phyloP scores from a whole-genome alignment of 2,888 invertebrate species.

The Piscicola geometra region DNA sequence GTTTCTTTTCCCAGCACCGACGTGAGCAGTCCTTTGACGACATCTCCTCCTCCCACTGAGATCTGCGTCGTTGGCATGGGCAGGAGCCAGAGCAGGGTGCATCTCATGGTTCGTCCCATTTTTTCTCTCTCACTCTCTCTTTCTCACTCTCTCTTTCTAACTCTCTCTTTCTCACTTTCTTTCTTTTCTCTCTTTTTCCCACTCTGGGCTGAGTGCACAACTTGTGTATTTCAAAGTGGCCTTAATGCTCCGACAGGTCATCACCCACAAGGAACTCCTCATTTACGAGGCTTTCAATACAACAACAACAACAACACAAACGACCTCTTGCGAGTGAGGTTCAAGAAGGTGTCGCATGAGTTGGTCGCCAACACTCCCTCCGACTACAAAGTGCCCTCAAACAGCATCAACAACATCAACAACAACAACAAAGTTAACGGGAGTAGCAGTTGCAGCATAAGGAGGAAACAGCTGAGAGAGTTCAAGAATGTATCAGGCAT shows the following conservation, averaged over 20 bases:
- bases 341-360: constrained; percentile 68
- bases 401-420: neutral
- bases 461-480: constrained; percentile 44
- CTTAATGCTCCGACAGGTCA: no score
- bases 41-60: constrained; percentile 55
- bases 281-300: constrained; percentile 77
- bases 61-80: constrained; percentile 76
- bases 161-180: no score
- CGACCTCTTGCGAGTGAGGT: constrained; percentile 73
- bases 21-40: no score
- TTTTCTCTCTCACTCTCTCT: neutral
- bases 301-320: constrained; percentile 64
- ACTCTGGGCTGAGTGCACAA: neutral
- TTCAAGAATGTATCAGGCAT: constrained; percentile 85
- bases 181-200: neutral
- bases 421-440: no score
- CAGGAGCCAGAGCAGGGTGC: constrained; percentile 72
- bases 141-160: no score
- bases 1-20: no score
- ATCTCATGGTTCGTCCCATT: constrained; percentile 64
- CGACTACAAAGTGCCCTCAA: neutral
- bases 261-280: constrained; percentile 69
- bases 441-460: no score
- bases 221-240: neutral
- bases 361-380: constrained; percentile 53